phyloP scores from a whole-genome alignment of 1,140 invertebrate species.

The Diorhabda elongata region DNA sequence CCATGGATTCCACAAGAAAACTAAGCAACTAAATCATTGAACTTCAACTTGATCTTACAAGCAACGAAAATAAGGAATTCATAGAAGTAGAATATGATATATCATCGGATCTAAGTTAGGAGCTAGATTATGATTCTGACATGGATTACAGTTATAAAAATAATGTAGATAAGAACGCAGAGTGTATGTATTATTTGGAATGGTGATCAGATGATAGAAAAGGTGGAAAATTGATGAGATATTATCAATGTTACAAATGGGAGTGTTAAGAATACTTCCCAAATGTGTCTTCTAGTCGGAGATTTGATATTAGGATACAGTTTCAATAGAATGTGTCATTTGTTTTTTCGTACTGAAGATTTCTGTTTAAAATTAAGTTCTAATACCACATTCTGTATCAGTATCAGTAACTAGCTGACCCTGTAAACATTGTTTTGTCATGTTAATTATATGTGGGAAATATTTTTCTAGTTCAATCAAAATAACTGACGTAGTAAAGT shows the following conservation, averaged over 20 bases:
- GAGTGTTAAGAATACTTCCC: not conserved
- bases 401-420: too few relatives aligned
- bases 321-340: too few relatives aligned
- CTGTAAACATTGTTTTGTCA: too few relatives aligned
- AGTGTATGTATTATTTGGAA: not conserved
- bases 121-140: not conserved
- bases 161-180: not conserved
- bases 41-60: not conserved
- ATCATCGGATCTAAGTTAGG: not conserved
- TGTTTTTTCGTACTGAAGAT: too few relatives aligned
- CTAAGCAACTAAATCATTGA: not conserved
- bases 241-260: not conserved
- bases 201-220: not conserved
- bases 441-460: too few relatives aligned
- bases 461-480: too few relatives aligned
- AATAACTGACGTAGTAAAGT: too few relatives aligned
- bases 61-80: not conserved
- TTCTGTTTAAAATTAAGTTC: too few relatives aligned
- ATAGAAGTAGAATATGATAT: not conserved
- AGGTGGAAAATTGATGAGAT: not conserved
- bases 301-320: too few relatives aligned
- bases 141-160: not conserved
- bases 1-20: not conserved
- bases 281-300: too few relatives aligned
- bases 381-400: too few relatives aligned